A percentile compares a stretch with the other conserved stretches of the same genome.
These are phyloP conservation scores for Alauda arvensis DNA, from an alignment of 2,797 vertebrate species.

Conservation along the genomic window DNA sequence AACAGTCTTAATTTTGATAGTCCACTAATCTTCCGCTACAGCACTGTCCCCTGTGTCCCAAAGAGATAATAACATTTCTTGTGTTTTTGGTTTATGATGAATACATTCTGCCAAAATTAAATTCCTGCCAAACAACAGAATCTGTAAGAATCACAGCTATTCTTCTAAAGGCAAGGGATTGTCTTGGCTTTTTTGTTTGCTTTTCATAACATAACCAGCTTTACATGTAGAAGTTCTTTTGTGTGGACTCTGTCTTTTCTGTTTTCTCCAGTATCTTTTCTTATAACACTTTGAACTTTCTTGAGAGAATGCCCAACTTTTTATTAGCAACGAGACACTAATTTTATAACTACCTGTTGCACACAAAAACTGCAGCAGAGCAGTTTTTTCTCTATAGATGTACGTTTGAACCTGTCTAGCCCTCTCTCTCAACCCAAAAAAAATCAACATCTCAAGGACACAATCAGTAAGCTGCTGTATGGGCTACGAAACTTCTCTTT, in stretches of 20 bases:
- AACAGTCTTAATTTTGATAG: not conserved
- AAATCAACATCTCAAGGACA: not conserved
- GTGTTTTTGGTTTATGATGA: not conserved
- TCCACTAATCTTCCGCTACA: constrained; percentile 21
- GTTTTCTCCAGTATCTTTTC: not conserved
- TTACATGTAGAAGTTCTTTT: not conserved
- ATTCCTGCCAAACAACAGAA: not conserved
- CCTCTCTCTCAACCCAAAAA: not conserved
- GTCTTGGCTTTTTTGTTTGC: not conserved
- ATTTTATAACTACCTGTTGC: not conserved
- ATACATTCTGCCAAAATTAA: not conserved
- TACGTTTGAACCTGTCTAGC: not conserved
- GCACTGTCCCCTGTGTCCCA: not conserved
- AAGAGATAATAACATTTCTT: not conserved
- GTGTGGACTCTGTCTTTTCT: not conserved
- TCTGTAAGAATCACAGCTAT: not conserved
- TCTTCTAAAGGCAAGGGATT: not conserved
- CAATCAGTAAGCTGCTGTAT: not conserved
- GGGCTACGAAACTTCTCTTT: not conserved
- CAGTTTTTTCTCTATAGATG: not conserved
- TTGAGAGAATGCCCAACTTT: not conserved
- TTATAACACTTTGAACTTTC: not conserved
- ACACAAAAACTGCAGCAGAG: not conserved
- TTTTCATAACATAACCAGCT: not conserved
- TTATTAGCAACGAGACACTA: not conserved